Percentiles rank a stretch among this genome's conserved stretches.
phyloP scores from a whole-genome alignment of 2,797 vertebrate genomes.

The Babyrousa celebensis region DNA sequence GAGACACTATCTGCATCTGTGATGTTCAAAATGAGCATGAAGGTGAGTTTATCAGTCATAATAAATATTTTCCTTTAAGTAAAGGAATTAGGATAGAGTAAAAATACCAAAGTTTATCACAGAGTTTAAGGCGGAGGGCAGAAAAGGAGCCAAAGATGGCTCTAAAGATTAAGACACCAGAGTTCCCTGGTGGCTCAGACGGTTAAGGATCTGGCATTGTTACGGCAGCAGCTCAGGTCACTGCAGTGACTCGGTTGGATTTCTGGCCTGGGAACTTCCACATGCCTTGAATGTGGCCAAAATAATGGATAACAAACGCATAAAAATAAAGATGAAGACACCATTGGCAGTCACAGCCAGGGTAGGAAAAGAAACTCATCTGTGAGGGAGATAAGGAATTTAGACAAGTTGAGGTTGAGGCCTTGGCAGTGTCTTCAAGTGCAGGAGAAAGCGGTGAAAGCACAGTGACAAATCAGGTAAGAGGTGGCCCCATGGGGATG shows the following conservation, averaged over 20 bases:
- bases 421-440: not conserved
- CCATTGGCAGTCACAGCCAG: not conserved
- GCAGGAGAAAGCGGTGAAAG: not conserved
- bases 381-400: fast-evolving
- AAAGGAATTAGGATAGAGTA: not conserved
- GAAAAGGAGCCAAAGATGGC: not conserved
- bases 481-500: fast-evolving
- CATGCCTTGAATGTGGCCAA: no score
- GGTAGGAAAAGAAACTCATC: not conserved
- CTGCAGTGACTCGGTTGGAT: no score
- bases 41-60: not conserved
- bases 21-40: not conserved
- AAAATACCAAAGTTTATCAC: not conserved
- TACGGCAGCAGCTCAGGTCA: no score
- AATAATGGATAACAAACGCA: not conserved
- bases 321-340: not conserved
- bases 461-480: not conserved
- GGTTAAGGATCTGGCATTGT: not conserved
- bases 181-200: not conserved
- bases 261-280: not conserved
- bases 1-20: fast-evolving
- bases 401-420: not conserved
- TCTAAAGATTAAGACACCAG: not conserved
- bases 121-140: not conserved
- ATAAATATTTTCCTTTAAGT: not conserved